phyloP scores from a whole-genome alignment of 1,140 invertebrate species.

The Leptopilina clavipes region DNA sequence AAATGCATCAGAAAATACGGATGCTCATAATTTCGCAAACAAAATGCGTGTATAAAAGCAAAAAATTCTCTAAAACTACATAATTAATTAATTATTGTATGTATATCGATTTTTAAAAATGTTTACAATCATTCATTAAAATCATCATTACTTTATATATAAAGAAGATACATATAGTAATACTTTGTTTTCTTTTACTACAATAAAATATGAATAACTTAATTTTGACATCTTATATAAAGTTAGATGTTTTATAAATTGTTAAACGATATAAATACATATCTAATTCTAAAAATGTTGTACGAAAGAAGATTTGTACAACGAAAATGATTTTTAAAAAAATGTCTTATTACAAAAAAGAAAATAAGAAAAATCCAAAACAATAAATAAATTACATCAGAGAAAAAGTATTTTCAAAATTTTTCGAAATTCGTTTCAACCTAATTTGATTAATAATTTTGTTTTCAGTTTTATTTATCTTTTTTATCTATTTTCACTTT shows the following conservation, averaged over 20 bases:
- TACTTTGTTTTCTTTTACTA: conserved; percentile 6
- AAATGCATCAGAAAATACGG: neutral
- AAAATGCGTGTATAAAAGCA: conserved; percentile 24
- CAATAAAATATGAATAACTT: conserved; percentile 21
- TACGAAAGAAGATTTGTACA: neutral
- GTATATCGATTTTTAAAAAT: conserved; percentile 13
- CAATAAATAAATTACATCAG: neutral
- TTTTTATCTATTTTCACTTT: no score
- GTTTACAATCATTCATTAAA: neutral
- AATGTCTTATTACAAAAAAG: neutral
- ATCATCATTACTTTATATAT: neutral
- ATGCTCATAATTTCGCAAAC: neutral
- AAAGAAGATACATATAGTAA: conserved; percentile 9
- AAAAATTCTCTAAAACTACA: neutral
- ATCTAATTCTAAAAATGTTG: neutral
- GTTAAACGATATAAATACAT: neutral
- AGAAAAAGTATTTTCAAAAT: no score
- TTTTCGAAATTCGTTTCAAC: neutral
- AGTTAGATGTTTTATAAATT: neutral
- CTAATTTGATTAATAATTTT: neutral
- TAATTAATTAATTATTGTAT: neutral
- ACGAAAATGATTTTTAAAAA: neutral
- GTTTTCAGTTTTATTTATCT: no score
- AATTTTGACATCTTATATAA: conserved; percentile 11
- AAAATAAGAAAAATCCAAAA: neutral